phyloP scores from a whole-genome alignment of 2,113 vertebrate species.

The Periophthalmodon schlosseri region DNA sequence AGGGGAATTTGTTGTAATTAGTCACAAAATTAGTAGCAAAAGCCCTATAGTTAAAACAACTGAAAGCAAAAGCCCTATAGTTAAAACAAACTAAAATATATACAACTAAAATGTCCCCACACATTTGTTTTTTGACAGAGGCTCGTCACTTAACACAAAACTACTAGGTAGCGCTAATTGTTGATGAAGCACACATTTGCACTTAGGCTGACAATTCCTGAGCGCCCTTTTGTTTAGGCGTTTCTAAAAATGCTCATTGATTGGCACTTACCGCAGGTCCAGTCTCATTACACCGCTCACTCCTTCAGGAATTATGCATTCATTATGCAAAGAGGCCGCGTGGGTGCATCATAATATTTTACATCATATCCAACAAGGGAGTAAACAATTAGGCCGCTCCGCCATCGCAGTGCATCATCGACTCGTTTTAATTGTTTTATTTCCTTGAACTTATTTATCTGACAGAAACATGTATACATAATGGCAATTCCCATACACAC shows the following conservation, averaged over 20 bases:
- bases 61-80: too few relatives aligned
- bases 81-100: too few relatives aligned
- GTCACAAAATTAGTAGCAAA: too few relatives aligned
- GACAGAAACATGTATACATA: slow-evolving; percentile 28
- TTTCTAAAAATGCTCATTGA: slow-evolving; percentile 50
- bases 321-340: slow-evolving; percentile 50
- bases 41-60: too few relatives aligned
- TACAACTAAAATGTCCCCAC: neutral
- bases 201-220: neutral
- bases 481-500: slow-evolving; percentile 24
- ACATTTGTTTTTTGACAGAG: neutral
- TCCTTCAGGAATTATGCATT: slow-evolving; percentile 38
- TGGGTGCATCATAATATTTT: slow-evolving; percentile 41
- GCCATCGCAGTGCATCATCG: slow-evolving; percentile 18
- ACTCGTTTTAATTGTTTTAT: slow-evolving; percentile 53
- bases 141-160: neutral
- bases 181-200: neutral
- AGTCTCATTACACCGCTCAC: slow-evolving; percentile 58
- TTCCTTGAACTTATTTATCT: slow-evolving; percentile 17
- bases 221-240: slow-evolving; percentile 1
- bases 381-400: slow-evolving; percentile 45
- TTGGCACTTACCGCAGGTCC: slow-evolving; percentile 48
- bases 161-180: neutral
- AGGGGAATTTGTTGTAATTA: too few relatives aligned
- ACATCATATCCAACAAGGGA: slow-evolving; percentile 33